phyloP scores from a whole-genome alignment of 2,113 vertebrate species.

The Pundamilia nyererei region DNA sequence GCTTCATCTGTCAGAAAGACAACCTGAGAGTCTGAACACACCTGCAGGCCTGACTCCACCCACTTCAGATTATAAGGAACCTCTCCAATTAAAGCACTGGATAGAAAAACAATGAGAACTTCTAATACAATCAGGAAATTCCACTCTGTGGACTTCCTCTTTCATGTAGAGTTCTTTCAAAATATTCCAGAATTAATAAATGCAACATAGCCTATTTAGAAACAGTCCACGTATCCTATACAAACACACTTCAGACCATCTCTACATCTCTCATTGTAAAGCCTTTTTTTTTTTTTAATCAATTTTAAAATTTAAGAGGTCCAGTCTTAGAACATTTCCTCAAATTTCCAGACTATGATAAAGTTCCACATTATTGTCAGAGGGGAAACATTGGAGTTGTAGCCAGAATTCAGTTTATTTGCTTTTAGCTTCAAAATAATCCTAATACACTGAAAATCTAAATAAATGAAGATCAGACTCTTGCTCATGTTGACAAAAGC shows the following conservation, averaged over 20 bases:
- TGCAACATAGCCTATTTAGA: fast-evolving
- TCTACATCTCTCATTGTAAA: fast-evolving
- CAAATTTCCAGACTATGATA: background rate
- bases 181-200: background rate
- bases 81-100: background rate
- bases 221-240: fast-evolving
- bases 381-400: background rate
- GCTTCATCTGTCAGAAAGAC: slow-evolving; percentile 34
- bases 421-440: background rate
- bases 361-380: background rate
- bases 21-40: background rate
- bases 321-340: background rate
- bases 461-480: background rate
- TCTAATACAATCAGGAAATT: background rate
- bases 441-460: fast-evolving
- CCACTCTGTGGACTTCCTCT: background rate
- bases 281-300: fast-evolving
- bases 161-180: background rate
- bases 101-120: background rate
- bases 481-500: background rate
- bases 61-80: fast-evolving
- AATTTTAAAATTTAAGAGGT: background rate
- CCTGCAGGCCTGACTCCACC: fast-evolving
- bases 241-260: background rate
- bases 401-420: background rate